Conservation (phyloP, 2,113 vertebrate genomes). For the Chascanopsetta lugubris region DNA sequence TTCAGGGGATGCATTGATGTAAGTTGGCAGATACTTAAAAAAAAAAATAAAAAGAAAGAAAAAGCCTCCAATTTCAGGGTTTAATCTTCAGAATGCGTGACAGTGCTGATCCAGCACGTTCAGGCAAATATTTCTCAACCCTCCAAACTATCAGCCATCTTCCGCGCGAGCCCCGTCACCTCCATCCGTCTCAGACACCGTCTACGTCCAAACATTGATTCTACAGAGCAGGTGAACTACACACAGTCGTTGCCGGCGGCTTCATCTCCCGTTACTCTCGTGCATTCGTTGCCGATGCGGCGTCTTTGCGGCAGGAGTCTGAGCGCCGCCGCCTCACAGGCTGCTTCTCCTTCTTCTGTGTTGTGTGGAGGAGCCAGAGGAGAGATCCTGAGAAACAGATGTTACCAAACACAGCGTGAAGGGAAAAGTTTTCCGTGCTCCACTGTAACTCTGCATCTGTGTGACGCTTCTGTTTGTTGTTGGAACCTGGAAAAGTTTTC, state of each 20-base stretch:
- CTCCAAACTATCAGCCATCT: conserved; percentile 24
- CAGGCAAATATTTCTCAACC: conserved; percentile 45
- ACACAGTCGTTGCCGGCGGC: background rate
- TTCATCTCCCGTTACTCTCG: conserved; percentile 31
- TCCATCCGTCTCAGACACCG: background rate
- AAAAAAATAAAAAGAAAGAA: conserved; percentile 5
- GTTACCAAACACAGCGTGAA: background rate
- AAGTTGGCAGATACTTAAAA: conserved; percentile 56
- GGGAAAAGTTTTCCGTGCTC: background rate
- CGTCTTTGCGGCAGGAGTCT: conserved; percentile 3
- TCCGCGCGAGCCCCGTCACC: conserved; percentile 1
- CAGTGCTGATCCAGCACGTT: conserved; percentile 54
- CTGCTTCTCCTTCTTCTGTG: background rate
- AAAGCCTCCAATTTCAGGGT: conserved; percentile 46
- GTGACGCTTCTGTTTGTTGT: background rate
- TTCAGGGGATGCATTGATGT: conserved; percentile 55
- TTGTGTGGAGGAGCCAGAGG: background rate
- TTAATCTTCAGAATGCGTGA: conserved; percentile 62
- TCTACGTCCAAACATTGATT: conserved; percentile 24
- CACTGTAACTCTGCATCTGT: background rate
- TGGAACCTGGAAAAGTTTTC: background rate
- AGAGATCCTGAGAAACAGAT: background rate
- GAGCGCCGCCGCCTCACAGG: conserved; percentile 6
- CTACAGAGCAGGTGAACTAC: conserved; percentile 6
- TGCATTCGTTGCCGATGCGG: conserved; percentile 6